Evolutionary conservation across 1,140 invertebrate genomes (phyloP), one percentile per base, ranked within the genome.

Genomic region (Drosophila bifasciata): DNA sequence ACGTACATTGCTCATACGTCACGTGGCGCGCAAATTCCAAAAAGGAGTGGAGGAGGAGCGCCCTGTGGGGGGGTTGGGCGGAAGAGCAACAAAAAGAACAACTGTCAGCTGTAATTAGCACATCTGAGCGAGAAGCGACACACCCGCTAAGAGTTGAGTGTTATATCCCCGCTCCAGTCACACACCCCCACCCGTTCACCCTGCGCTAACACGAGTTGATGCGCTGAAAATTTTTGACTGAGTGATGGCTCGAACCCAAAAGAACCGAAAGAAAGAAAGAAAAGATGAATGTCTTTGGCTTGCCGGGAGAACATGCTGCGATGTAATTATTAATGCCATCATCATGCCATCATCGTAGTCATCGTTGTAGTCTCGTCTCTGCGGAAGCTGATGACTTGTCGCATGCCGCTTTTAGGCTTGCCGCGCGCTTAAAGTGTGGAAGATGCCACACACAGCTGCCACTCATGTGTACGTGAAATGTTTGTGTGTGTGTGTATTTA

Each of bases 51-150:
- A 32, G 46, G n/a, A n/a, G 46, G 36, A 36, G 49, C n/a, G 28
- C n/a, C 28, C 5, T 13, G 17, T n/a, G 9, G 28, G 15, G 5
- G 25, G 17, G n/a, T 32, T 0, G 9, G 50, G 8, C 40, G 19
- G 32, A 77, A 52, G n/a, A n/a, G n/a, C n/a, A 49, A 60, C 62
- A 72, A 76, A 76, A 85, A 70, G 41, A 66, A 58, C 69, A 76
- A 83, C 83, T 88, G 83, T 86, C 83, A 86, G 78, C 79, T 76
- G 83, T 86, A 86, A 86, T 86, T 86, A 86, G 83, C 83, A 88
- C 83, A 88, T 70, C 74, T 76, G 76, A 76, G 69, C 53, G 49
- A 76, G 9, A 72, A 76, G 44, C 49, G 43, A 50, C 39, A 43
- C 41, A 59, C 55, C 28, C 56, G 57, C 48, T 39, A 68, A 32